Percentiles rank a stretch among this genome's conserved stretches.
phyloP scores from a whole-genome alignment of 2,888 invertebrate genomes.

The Pachliopta kotzebuea region DNA sequence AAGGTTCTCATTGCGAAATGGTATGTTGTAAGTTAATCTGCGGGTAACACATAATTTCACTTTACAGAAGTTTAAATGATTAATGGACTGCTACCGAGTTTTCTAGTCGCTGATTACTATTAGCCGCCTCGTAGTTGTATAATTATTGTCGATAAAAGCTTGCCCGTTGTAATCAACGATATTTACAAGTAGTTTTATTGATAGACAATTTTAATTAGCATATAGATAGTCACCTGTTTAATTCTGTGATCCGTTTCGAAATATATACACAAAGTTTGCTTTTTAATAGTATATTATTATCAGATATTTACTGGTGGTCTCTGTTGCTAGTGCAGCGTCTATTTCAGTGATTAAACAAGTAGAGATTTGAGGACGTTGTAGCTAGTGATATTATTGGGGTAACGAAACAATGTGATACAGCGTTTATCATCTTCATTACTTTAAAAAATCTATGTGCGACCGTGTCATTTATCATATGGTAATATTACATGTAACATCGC shows the following conservation, averaged over 20 bases:
- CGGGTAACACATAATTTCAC: slow-evolving; percentile 23
- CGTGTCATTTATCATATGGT: too few species aligned
- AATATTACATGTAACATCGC: too few species aligned
- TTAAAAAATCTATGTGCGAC: too few species aligned
- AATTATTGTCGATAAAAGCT: slow-evolving; percentile 21
- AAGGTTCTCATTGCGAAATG: slow-evolving; percentile 51
- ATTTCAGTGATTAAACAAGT: too few species aligned
- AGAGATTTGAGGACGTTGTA: too few species aligned
- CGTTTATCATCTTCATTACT: too few species aligned
- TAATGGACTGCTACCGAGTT: slow-evolving; percentile 40
- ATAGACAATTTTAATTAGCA: slow-evolving; percentile 3
- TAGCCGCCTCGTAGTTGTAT: slow-evolving; percentile 6
- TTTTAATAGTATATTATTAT: not conserved
- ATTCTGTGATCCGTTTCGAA: not conserved
- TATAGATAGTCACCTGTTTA: not conserved
- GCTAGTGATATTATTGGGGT: too few species aligned
- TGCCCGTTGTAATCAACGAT: slow-evolving; percentile 17
- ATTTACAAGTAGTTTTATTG: slow-evolving; percentile 19
- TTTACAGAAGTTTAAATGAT: slow-evolving; percentile 31
- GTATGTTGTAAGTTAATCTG: slow-evolving; percentile 32
- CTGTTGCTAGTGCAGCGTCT: too few species aligned
- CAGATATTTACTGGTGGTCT: too few species aligned
- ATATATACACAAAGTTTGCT: not conserved
- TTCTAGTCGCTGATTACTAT: slow-evolving; percentile 31
- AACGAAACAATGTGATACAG: too few species aligned